Base-by-base conservation (phyloP, 2,797 vertebrate species). In the Diceros bicornis region DNA sequence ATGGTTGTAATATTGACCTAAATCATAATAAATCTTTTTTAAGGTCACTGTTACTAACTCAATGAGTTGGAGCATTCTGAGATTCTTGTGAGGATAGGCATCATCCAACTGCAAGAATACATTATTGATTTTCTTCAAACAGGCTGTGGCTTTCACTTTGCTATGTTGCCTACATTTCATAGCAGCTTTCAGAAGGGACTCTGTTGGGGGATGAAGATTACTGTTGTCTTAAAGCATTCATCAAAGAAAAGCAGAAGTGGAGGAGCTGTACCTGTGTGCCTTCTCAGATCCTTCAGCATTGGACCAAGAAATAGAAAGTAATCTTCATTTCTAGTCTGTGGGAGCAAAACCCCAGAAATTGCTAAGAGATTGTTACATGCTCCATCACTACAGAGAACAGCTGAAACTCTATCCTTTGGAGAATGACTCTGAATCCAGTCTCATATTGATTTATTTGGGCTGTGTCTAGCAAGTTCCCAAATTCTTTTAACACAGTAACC, bases 401-500 rank as follows among this genome's bases (percentile, higher is more conserved):
- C 47, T 69, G 50, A 94, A 94, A 84, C 52, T 34, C 52, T n/a
- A 44, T 86, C 44, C 52, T 89, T 95, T 87, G n/a, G 21, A 94
- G 87, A 97, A 89, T 3, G 16, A 61, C 29, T 91, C 61, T 77
- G 55, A 95, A 64, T 93, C 57, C 37, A 93, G 11, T 72, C 50
- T 34, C 52, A n/a, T 96, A 64, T 50, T 93, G 74, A 78, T 82
- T 77, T 92, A 79, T 61, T 71, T 95, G 66, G 41, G 34, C 78
- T 85, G 25, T 91, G 18, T 95, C n/a, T 92, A 87, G 61, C 75
- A 96, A 96, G 78, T 85, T 78, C 29, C 47, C 61, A 74, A n/a
- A 77, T 83, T 93, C 66, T 97, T 97, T 96, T 93, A 75, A 61
- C 52, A 50, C 2, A 93, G n/a, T 91, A 71, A 50, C 75, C 75